These are phyloP conservation scores for Ruditapes philippinarum DNA, from an alignment of 1,140 invertebrate genomes.

Conservation along the genomic window DNA sequence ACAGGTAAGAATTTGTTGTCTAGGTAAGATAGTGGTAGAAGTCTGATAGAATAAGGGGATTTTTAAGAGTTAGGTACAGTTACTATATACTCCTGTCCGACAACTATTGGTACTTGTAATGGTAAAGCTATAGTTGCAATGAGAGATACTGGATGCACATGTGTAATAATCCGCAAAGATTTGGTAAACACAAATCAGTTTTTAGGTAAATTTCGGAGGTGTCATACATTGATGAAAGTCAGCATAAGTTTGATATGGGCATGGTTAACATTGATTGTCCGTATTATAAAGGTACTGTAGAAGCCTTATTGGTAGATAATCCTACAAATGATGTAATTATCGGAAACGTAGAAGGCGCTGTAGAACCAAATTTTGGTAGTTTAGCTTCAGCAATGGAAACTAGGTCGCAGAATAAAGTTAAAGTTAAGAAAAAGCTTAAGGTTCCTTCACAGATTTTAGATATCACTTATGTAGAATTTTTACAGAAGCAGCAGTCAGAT, in stretches of 20 bases:
- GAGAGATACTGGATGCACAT: constrained; percentile 68
- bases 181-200: constrained; percentile 24
- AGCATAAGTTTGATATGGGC: neutral
- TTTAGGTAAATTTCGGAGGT: constrained; percentile 27
- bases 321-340: constrained; percentile 68
- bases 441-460: neutral
- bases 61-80: too few species aligned
- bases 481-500: neutral
- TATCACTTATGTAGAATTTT: neutral
- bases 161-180: constrained; percentile 30
- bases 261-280: constrained; percentile 50
- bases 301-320: constrained; percentile 55
- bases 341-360: constrained; percentile 62
- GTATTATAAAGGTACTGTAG: constrained; percentile 59
- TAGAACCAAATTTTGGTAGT: neutral
- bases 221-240: constrained; percentile 55
- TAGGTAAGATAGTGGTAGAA: too few species aligned
- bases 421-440: neutral
- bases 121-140: constrained; percentile 18
- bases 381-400: neutral
- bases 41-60: too few species aligned
- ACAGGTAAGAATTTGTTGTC: too few species aligned
- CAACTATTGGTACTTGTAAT: neutral
- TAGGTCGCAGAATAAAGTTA: neutral
- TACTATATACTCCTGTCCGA: neutral